Percentiles rank a stretch among this genome's conserved stretches.
Conservation (phyloP, 2,113 vertebrate genomes). For the Lophochroa leadbeateri region DNA sequence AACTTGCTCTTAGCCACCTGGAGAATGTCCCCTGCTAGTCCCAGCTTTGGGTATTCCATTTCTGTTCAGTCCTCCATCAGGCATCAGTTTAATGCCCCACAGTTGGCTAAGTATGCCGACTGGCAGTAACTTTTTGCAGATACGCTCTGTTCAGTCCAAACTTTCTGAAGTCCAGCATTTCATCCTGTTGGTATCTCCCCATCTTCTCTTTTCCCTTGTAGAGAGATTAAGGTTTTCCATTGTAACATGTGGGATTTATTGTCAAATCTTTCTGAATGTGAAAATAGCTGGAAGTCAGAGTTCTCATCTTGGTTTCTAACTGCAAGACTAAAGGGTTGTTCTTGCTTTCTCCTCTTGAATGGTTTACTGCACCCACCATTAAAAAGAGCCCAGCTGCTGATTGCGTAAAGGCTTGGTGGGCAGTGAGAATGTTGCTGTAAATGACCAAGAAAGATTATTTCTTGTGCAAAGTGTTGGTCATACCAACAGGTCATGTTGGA, state of each 20-base stretch:
- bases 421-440: neutral
- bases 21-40: neutral
- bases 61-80: neutral
- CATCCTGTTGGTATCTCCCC: neutral
- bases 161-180: neutral
- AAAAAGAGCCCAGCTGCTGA: neutral
- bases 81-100: neutral
- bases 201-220: neutral
- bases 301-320: neutral
- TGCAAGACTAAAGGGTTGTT: fast-evolving
- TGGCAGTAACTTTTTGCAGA: neutral
- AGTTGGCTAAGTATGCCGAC: neutral
- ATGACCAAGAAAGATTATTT: neutral
- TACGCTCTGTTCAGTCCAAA: neutral
- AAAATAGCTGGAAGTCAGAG: neutral
- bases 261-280: neutral
- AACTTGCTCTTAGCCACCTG: neutral
- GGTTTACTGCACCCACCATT: neutral
- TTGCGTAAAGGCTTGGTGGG: neutral
- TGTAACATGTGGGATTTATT: neutral
- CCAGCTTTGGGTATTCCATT: neutral
- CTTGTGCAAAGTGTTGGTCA: neutral
- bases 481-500: neutral
- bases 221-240: neutral
- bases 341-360: neutral